These are phyloP conservation scores for Amphiprion ocellaris DNA, from an alignment of 2,113 vertebrate species.

Conservation along the genomic window DNA sequence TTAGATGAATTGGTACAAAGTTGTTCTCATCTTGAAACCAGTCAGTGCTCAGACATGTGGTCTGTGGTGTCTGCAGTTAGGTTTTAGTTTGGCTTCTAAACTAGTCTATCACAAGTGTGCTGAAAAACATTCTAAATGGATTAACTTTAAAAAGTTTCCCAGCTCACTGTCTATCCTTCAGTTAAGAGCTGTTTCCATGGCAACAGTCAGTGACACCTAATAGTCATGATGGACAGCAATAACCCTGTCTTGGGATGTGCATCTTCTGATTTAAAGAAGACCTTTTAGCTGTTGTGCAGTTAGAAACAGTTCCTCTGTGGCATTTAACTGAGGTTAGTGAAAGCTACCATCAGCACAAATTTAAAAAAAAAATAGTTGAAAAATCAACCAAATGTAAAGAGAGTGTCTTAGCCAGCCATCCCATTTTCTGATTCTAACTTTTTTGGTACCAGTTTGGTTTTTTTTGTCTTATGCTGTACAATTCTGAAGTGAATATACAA, in stretches of 20 bases:
- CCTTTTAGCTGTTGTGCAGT: no score
- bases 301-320: not conserved
- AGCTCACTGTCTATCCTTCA: not conserved
- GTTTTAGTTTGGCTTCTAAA: not conserved
- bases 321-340: not conserved
- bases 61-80: not conserved
- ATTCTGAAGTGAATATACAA: slow-evolving; percentile 9
- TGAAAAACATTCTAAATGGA: not conserved
- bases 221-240: not conserved
- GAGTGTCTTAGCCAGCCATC: no score
- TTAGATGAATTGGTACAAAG: no score
- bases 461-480: no score
- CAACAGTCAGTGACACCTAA: not conserved
- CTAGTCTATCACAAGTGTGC: slow-evolving; percentile 3
- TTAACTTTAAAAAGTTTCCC: not conserved
- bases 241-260: not conserved
- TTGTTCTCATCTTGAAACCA: no score
- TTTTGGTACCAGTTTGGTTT: no score
- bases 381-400: no score
- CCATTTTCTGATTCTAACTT: no score
- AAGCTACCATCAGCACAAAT: no score
- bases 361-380: no score
- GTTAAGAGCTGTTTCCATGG: slow-evolving; percentile 17
- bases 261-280: not conserved
- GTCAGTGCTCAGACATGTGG: not conserved